Evolutionary conservation across 2,113 vertebrate species (phyloP).

Genomic region (Leptobrachium leishanense): DNA sequence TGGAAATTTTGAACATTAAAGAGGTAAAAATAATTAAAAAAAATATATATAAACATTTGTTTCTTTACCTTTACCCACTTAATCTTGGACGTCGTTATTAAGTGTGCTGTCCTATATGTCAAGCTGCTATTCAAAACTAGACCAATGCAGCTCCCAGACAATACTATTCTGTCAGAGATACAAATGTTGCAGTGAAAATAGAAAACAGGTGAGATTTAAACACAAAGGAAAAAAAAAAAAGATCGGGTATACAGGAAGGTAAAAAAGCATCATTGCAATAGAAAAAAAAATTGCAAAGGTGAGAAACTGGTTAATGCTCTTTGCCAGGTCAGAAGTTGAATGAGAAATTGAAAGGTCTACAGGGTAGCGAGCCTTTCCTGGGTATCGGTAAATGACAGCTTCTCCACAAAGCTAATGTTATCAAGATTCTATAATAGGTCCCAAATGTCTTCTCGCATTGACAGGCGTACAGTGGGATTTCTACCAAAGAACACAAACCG

Average conservation of each 20-base stretch:
- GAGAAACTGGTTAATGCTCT: conserved; percentile 23
- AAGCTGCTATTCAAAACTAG: background rate
- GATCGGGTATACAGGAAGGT: too few relatives aligned
- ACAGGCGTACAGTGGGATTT: background rate
- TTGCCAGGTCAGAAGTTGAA: conserved; percentile 40
- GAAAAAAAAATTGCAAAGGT: conserved; percentile 31
- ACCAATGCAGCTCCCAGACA: background rate
- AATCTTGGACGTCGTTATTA: conserved; percentile 19
- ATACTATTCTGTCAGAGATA: conserved; percentile 7
- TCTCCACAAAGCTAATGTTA: conserved; percentile 22
- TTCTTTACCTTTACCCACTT: background rate
- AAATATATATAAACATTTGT: too few relatives aligned
- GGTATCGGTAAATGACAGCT: conserved; percentile 25
- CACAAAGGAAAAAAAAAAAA: conserved; percentile 6
- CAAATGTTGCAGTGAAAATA: conserved; percentile 35
- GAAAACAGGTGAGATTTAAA: conserved; percentile 13
- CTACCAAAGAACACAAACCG: background rate
- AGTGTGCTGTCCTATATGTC: conserved; percentile 6
- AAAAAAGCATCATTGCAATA: background rate
- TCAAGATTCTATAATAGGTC: conserved; percentile 26
- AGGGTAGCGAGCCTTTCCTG: conserved; percentile 2
- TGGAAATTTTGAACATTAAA: too few relatives aligned
- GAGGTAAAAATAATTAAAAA: too few relatives aligned
- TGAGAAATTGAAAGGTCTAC: conserved; percentile 24
- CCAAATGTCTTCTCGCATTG: background rate